Evolutionary conservation across 2,113 vertebrate species (phyloP).

Genomic region (Chloropsis hardwickii): DNA sequence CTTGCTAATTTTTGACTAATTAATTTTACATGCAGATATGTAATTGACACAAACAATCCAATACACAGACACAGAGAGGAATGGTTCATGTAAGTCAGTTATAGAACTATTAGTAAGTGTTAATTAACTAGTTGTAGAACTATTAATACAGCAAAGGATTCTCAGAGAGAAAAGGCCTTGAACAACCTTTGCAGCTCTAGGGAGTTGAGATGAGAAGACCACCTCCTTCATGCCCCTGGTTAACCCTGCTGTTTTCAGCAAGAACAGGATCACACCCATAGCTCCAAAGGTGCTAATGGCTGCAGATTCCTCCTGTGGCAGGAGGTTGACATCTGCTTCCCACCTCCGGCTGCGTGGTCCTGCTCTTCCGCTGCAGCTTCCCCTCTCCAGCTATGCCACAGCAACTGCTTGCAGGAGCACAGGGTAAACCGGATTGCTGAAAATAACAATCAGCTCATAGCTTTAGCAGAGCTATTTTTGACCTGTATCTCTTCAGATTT

Average conservation of each 20-base stretch:
- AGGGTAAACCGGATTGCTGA: neutral
- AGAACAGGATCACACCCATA: fast-evolving
- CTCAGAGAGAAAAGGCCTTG: neutral
- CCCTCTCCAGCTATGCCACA: neutral
- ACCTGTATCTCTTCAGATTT: neutral
- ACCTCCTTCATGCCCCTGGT: neutral
- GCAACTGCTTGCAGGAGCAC: neutral
- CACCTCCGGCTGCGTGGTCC: constrained; percentile 2
- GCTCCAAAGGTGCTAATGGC: neutral
- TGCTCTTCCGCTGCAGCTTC: neutral
- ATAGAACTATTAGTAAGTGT: neutral
- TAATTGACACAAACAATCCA: neutral
- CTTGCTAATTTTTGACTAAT: neutral
- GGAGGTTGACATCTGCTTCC: neutral
- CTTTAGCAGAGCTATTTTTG: neutral
- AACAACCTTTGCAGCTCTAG: neutral
- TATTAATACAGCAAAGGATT: neutral
- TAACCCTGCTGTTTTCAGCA: neutral
- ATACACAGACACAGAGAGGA: neutral
- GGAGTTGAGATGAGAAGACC: neutral
- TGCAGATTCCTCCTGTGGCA: neutral
- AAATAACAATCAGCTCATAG: neutral
- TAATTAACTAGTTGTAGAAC: neutral
- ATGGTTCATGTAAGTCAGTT: neutral
- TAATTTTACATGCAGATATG: neutral